These are phyloP conservation scores for Lomographa bimaculata DNA, from an alignment of 2,888 invertebrate genomes.

Conservation along the genomic window DNA sequence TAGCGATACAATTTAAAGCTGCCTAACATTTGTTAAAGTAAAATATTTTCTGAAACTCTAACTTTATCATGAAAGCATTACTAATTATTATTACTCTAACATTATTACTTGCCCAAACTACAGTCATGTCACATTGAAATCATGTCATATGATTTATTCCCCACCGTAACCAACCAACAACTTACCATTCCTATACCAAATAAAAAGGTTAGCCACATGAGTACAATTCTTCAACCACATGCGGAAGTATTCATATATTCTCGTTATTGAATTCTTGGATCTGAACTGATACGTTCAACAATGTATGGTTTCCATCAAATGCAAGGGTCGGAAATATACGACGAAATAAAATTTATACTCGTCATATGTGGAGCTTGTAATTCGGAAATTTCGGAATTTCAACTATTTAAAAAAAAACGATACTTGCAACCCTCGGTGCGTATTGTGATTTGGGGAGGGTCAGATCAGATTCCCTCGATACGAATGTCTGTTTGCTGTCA, in stretches of 20 bases:
- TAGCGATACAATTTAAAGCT: too few species aligned
- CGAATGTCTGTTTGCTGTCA: slow-evolving; percentile 18
- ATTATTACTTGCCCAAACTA: too few species aligned
- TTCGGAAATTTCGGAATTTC: slow-evolving; percentile 68
- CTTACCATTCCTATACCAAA: slow-evolving; percentile 8
- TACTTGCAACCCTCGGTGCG: slow-evolving; percentile 41
- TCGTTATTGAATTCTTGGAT: slow-evolving; percentile 50
- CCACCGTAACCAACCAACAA: background rate
- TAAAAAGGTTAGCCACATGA: slow-evolving; percentile 3
- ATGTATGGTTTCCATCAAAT: slow-evolving; percentile 46
- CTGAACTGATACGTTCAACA: slow-evolving; percentile 39
- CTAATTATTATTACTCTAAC: too few species aligned
- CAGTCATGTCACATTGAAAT: too few species aligned
- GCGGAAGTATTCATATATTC: slow-evolving; percentile 44
- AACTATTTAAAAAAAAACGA: slow-evolving; percentile 63
- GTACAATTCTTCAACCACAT: too few species aligned
- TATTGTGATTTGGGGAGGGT: slow-evolving; percentile 53
- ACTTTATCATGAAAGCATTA: too few species aligned
- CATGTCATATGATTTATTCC: background rate
- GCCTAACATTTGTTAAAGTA: too few species aligned
- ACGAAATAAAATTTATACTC: slow-evolving; percentile 67
- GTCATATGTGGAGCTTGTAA: slow-evolving; percentile 68
- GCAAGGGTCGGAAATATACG: slow-evolving; percentile 55
- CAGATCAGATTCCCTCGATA: slow-evolving; percentile 22
- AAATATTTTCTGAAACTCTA: too few species aligned